A percentile compares a stretch with the other conserved stretches of the same genome.
These are phyloP conservation scores for Myripristis jacobus DNA, from an alignment of 2,797 vertebrate species.

Conservation along the genomic window DNA sequence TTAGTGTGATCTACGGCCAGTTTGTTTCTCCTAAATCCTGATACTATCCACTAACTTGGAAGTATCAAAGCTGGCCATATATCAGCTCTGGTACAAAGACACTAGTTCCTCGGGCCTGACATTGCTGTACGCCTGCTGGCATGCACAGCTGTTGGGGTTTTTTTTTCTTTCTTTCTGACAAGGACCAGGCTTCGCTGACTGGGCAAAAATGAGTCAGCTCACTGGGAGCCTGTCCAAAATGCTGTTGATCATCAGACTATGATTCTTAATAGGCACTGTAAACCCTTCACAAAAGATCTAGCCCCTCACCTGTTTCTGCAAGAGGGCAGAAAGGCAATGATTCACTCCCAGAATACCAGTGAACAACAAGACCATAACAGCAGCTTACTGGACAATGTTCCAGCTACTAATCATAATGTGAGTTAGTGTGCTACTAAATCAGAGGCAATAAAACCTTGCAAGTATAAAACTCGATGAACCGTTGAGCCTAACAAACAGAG, in stretches of 20 bases:
- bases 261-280: slow-evolving; percentile 52
- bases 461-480: slow-evolving; percentile 28
- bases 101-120: slow-evolving; percentile 43
- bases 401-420: slow-evolving; percentile 21
- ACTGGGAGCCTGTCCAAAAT: slow-evolving; percentile 64
- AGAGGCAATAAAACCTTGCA: slow-evolving; percentile 28
- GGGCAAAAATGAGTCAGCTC: slow-evolving; percentile 72
- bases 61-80: slow-evolving; percentile 47
- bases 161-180: slow-evolving; percentile 39
- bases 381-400: slow-evolving; percentile 9
- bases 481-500: slow-evolving; percentile 14
- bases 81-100: slow-evolving; percentile 40
- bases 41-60: slow-evolving; percentile 39
- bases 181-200: slow-evolving; percentile 73
- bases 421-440: slow-evolving; percentile 23
- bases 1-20: slow-evolving; percentile 18
- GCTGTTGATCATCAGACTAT: slow-evolving; percentile 61
- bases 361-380: slow-evolving; percentile 31
- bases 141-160: slow-evolving; percentile 67
- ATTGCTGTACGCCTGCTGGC: slow-evolving; percentile 57
- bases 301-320: slow-evolving; percentile 50
- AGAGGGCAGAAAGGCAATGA: slow-evolving; percentile 43
- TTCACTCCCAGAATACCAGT: slow-evolving; percentile 38
- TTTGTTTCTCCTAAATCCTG: slow-evolving; percentile 31
- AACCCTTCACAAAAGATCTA: slow-evolving; percentile 46